Evolutionary conservation across 2,888 invertebrate genomes (phyloP), one percentile per base, ranked within the genome.

Genomic region (Cremastinae sp.): DNA sequence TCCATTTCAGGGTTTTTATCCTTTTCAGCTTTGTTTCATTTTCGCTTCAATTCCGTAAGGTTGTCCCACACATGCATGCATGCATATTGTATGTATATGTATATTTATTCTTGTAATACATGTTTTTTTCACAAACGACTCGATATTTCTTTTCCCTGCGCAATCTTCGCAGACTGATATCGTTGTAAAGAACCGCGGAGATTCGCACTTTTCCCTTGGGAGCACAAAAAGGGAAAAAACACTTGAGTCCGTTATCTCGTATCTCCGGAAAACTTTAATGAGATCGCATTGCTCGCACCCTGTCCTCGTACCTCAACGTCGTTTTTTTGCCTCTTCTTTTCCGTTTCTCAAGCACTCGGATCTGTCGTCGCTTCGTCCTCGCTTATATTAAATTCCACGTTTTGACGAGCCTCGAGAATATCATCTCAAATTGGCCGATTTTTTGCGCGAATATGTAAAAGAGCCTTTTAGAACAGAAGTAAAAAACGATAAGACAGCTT

Each of bases 301-400:
- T 18, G 38, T 18, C 56, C 38, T 41, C 38, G 49, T 51, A 28
- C 28, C 5, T 28, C 28, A 28, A 28, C 49, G 45, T 38, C 38
- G 8, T 49, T 49, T 51, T 10, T 51, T n/a, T 10, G n/a, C n/a
- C 22, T 22, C 22, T 51, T 20, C 20, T n/a, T 22, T 14, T 54
- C 18, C 16, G 1, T 54, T 14, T 54, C 47, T 47, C 16, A 28
- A 28, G 28, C 28, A 12, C 16, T 47, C 47, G 4, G 5, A 36
- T 54, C 54, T 34, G 12, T 54, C 54, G 16, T 12, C 53, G 5
- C 5, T 18, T 47, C 9, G 56, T 22, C n/a, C n/a, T n/a, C 56
- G 58, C 58, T 20, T 20, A 69, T 69, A 69, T 69, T 69, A 69
- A 69, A 69, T 69, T 61, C 59, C 43, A 43, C 22, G 53, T 41